Evolutionary conservation across 2,797 vertebrate species (phyloP), one percentile per base, ranked within the genome.

Genomic region (Acipenser ruthenus): DNA sequence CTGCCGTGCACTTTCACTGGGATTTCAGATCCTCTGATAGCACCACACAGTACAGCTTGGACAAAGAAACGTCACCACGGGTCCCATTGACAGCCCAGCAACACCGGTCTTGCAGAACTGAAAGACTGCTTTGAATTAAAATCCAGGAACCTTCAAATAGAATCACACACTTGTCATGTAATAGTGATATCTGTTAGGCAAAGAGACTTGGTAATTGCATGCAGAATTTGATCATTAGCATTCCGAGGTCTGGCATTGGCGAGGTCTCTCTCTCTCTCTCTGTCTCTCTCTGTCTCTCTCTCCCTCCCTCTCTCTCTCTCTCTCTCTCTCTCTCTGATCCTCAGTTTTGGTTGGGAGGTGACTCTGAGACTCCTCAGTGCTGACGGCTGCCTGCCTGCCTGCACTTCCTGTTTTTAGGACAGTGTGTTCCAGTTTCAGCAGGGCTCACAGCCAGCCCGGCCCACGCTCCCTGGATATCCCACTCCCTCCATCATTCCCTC

Each of bases 251-350:
- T 18, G 15, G 15, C 15, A 1, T 18, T 18, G 15, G 74, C 67
- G 12, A 72, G 65, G 69, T 76, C 69, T 71, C 73, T 65, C 67
- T 67, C 64, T 67, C 53, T 67, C n/a, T 18, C 50, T 66, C 70
- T 66, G 23, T 52, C 64, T 18, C 55, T 50, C 10, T 59, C 63
- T 56, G 10, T 15, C n/a, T 6, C 0, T 0, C 37, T 8, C 7
- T 11, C 10, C 59, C 18, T 7, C 12, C 60, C 8, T 49, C 64
- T 53, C 51, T 51, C 7, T 9, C 65, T 61, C 63, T 61, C 52
- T 8, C 7, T 52, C 10, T 55, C 49, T 69, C 74, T 78, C 78
- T 85, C 79, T 86, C 83, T 84, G 84, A 84, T 83, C 84, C 73
- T 78, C 48, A 65, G 23, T 64, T 9, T 55, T 58, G 53, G 10